Evolutionary conservation across 2,113 vertebrate species (phyloP), one percentile per base, ranked within the genome.

Genomic region (Pagrus major): DNA sequence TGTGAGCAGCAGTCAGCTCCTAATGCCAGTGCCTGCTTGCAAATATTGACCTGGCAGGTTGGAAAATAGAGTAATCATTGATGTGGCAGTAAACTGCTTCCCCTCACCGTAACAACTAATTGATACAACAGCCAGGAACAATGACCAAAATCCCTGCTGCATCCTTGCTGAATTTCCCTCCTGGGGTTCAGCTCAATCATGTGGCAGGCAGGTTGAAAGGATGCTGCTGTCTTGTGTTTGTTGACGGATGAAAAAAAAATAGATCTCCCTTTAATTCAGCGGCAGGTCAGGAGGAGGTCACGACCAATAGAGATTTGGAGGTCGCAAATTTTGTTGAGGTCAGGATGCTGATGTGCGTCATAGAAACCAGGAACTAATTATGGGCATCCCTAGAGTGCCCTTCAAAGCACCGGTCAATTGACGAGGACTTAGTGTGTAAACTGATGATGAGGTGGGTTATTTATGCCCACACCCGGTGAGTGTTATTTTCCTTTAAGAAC

Each of bases 21-120:
- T 73, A 84, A 86, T 76, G 78, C 66, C 67, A 71, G 76, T 27
- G 47, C 35, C 69, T 3, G 18, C 85, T 87, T 81, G 86, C 86
- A 86, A 79, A 87, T 91, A 91, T 92, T 94, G 90, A 93, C 87
- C 83, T 82, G 86, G 86, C 81, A 80, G 88, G 87, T 89, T 86
- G 80, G 71, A 76, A 90, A 92, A 91, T 89, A 83, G 81, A 86
- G 87, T 84, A 86, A 90, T 92, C 88, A 89, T 87, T 80, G 89
- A 93, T 72, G 83, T 83, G 86, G 85, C 80, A 76, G 88, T 89
- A 88, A 92, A 91, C 86, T 54, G 56, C 86, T 71, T 84, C 83
- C 83, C 65, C 76, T 89, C 69, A 25, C 58, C 51, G 33, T 66
- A 83, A 78, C 78, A 71, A 51, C 86, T 86, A 84, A 87, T 89